Evolutionary conservation across 2,113 vertebrate species (phyloP).

Genomic region (Microcebus griseorufus): DNA sequence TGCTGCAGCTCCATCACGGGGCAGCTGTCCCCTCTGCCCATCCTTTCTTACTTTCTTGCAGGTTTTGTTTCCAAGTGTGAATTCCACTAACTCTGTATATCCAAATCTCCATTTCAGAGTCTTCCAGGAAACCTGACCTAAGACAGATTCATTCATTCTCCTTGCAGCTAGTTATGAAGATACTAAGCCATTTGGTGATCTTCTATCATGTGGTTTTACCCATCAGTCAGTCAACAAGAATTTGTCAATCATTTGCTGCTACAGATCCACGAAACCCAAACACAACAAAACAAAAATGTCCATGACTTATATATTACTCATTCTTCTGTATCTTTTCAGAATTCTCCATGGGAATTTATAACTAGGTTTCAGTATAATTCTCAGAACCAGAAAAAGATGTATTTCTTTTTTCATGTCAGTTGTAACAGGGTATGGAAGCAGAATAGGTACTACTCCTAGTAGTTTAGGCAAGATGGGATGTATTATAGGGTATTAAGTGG

Average conservation of each 20-base stretch:
- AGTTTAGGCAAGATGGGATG: neutral
- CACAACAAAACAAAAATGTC: neutral
- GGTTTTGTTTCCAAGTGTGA: neutral
- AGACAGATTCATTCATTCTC: neutral
- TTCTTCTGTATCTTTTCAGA: neutral
- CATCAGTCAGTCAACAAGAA: neutral
- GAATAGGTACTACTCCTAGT: neutral
- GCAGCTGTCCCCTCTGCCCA: neutral
- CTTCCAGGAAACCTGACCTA: neutral
- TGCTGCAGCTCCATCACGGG: accelerated
- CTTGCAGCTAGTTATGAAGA: neutral
- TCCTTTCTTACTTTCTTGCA: neutral
- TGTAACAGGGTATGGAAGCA: neutral
- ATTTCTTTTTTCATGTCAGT: neutral
- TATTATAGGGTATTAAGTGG: neutral
- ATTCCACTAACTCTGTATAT: neutral
- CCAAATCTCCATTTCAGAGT: neutral
- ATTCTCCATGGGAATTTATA: neutral
- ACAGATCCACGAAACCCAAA: neutral
- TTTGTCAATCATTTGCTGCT: neutral
- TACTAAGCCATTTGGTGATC: neutral
- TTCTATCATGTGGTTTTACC: neutral
- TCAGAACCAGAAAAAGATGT: neutral
- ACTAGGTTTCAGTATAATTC: neutral
- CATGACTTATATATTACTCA: neutral